These are phyloP conservation scores for Diplosoma virens DNA, from an alignment of 23 tunicate species.

Conservation along the genomic window DNA sequence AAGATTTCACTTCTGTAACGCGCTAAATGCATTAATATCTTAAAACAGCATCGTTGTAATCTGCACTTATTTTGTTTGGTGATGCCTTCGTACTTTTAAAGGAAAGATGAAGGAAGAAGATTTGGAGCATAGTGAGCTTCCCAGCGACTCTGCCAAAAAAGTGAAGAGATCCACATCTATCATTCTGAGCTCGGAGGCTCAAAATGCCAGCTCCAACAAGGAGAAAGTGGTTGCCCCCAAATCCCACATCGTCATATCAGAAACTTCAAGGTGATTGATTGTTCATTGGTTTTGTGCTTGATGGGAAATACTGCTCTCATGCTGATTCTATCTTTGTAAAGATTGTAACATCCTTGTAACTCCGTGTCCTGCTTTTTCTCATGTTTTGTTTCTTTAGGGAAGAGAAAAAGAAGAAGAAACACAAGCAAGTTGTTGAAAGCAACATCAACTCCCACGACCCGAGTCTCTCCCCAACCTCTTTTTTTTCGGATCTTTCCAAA, in stretches of 20 bases:
- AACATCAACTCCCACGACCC: constrained; percentile 53
- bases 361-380: not conserved
- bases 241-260: constrained; percentile 22
- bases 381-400: not conserved
- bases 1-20: too few relatives aligned
- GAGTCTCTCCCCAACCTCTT: constrained; percentile 49
- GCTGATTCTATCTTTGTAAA: not conserved
- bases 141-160: constrained; percentile 32
- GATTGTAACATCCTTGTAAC: not conserved
- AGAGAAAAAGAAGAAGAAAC: not conserved
- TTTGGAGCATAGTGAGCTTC: constrained; percentile 39
- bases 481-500: constrained; percentile 24
- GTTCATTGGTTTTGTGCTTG: not conserved
- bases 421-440: constrained; percentile 1
- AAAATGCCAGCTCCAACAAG: constrained; percentile 10
- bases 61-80: not conserved
- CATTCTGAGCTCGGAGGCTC: constrained; percentile 82
- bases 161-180: constrained; percentile 75
- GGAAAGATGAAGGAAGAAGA: constrained; percentile 85
- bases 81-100: too few relatives aligned
- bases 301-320: too few relatives aligned
- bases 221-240: constrained; percentile 12
- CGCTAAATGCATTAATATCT: too few relatives aligned
- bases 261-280: not conserved
- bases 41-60: not conserved